Evolutionary conservation across 2,113 vertebrate genomes (phyloP), one percentile per base, ranked within the genome.

Genomic region (Nymphicus hollandicus): DNA sequence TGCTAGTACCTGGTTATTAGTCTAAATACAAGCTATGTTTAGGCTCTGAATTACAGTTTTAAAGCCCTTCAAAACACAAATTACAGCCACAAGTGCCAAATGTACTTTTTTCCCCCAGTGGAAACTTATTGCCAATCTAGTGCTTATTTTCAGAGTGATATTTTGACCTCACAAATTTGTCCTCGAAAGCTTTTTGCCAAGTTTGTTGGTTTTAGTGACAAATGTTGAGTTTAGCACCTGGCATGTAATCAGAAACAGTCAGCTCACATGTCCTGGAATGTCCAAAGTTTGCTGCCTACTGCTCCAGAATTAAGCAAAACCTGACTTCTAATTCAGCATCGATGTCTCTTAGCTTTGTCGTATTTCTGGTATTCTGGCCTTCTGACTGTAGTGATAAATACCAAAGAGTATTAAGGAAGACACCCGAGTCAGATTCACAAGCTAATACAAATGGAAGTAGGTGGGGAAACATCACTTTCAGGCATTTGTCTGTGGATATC

Each of bases 221-320:
- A 80, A 86, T n/a, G 18, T 18, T 16, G 27, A 88, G 19, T 84
- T 70, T 16, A 74, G 61, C 35, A 81, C 69, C 68, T 71, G 52
- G 43, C 61, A 10, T 15, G 24, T 46, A 60, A 81, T 72, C 37
- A 81, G 61, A 72, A 94, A 95, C 55, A 89, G 83, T 93, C 84
- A 97, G 91, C 93, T 95, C 46, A 24, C 11, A 9, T 20, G 78
- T 88, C 88, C 43, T 91, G 97, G 96, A 97, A 97, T 97, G 95
- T 95, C 93, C 64, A 80, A 88, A 97, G 77, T 95, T 95, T 97
- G 94, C 96, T 96, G 93, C 86, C 60, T 55, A 65, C 65, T 81
- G 84, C 85, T 96, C 86, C 71, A 46, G 55, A 97, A 63, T 83
- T 76, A 82, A 93, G 89, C 88, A 95, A 91, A 96, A 91, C 15